Evolutionary conservation across 2,797 vertebrate genomes (phyloP).

Genomic region (Cephalopachus bancanus): DNA sequence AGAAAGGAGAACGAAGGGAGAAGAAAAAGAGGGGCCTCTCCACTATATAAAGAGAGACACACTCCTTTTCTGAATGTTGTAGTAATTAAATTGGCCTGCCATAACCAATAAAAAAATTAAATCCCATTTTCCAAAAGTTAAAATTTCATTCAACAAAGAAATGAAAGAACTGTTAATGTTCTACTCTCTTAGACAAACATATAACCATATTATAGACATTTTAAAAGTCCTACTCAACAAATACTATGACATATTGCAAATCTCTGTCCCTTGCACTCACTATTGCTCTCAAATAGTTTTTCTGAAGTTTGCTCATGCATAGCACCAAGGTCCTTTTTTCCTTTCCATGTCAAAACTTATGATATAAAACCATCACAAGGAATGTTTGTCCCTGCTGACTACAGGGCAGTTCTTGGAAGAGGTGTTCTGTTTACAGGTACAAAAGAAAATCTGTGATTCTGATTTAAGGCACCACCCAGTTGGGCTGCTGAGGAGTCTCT

Average conservation of each 20-base stretch:
- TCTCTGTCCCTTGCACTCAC: background rate
- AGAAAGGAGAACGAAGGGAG: background rate
- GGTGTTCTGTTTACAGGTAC: background rate
- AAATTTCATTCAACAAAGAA: background rate
- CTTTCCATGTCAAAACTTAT: background rate
- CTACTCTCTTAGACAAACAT: background rate
- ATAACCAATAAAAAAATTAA: background rate
- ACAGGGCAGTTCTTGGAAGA: background rate
- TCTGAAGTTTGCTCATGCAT: background rate
- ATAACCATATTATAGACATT: background rate
- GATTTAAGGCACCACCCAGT: background rate
- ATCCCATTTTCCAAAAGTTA: background rate
- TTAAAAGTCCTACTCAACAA: background rate
- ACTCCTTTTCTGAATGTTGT: background rate
- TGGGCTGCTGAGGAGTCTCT: background rate
- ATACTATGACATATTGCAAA: background rate
- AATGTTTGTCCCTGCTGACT: background rate
- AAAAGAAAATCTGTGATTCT: background rate
- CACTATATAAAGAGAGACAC: background rate
- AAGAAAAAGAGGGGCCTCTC: background rate
- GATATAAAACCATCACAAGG: accelerated
- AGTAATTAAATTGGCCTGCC: background rate
- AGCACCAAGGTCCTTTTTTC: background rate
- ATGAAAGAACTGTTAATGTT: background rate
- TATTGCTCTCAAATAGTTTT: background rate